Evolutionary conservation across 2,797 vertebrate species (phyloP).

Genomic region (Chanos chanos): DNA sequence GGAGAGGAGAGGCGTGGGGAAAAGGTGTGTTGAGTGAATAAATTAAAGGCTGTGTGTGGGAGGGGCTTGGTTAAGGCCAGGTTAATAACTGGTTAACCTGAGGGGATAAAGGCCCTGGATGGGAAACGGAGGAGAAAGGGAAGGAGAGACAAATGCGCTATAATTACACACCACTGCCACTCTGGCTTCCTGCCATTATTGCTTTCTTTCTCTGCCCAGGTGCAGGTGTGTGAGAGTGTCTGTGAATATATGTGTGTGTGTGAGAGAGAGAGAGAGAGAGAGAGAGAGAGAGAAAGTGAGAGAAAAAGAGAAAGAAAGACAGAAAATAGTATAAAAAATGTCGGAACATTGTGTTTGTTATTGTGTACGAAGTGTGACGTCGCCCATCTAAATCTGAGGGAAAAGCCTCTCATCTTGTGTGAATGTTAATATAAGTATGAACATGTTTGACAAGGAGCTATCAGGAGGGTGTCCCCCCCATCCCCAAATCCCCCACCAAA

Average conservation of each 20-base stretch:
- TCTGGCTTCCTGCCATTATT: slow-evolving; percentile 76
- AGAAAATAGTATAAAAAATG: slow-evolving; percentile 29
- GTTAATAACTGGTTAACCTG: slow-evolving; percentile 85
- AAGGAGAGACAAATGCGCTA: slow-evolving; percentile 66
- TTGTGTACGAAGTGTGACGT: slow-evolving; percentile 10
- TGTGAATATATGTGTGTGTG: slow-evolving; percentile 8
- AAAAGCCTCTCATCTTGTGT: slow-evolving; percentile 28
- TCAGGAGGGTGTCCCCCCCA: slow-evolving; percentile 50
- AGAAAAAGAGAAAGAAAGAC: background rate
- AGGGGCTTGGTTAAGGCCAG: slow-evolving; percentile 37
- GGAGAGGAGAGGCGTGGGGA: too few relatives aligned
- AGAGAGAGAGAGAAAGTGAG: slow-evolving; percentile 5
- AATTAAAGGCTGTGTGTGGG: slow-evolving; percentile 41
- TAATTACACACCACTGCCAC: slow-evolving; percentile 78
- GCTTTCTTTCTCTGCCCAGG: slow-evolving; percentile 76
- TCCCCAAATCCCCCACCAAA: too few relatives aligned
- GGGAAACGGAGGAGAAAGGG: slow-evolving; percentile 50
- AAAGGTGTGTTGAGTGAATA: slow-evolving; percentile 32
- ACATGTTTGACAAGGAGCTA: slow-evolving; percentile 57
- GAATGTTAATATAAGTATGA: slow-evolving; percentile 46
- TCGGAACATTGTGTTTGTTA: slow-evolving; percentile 20
- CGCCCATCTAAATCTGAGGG: slow-evolving; percentile 26
- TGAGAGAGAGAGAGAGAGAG: background rate
- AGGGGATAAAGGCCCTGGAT: slow-evolving; percentile 67
- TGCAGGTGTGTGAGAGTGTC: slow-evolving; percentile 47